Conservation (phyloP, 2,888 invertebrate species). For the Colletes collaris region DNA sequence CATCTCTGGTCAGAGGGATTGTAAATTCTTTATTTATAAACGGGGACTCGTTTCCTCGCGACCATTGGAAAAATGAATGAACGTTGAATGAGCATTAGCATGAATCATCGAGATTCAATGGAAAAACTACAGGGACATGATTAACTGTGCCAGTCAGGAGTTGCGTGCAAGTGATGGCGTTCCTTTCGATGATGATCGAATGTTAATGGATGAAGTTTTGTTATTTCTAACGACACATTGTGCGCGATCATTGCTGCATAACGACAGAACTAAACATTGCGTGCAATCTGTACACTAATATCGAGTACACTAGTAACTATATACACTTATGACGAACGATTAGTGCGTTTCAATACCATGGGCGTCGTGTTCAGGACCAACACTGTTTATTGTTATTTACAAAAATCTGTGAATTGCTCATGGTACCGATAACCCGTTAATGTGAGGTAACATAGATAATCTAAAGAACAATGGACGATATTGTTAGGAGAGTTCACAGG, state of each 20-base stretch:
- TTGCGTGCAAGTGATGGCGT: conserved; percentile 42
- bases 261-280: conserved; percentile 45
- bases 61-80: conserved; percentile 38
- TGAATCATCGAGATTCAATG: conserved; percentile 36
- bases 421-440: not conserved
- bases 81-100: conserved; percentile 6
- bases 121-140: conserved; percentile 23
- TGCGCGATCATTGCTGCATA: conserved; percentile 10
- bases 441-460: not conserved
- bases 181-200: conserved; percentile 16
- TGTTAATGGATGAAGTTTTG: conserved; percentile 46
- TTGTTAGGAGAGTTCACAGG: not conserved
- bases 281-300: conserved; percentile 39
- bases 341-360: not conserved
- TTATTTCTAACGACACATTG: conserved; percentile 21
- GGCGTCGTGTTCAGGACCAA: not conserved
- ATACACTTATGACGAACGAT: conserved; percentile 3
- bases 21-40: no score
- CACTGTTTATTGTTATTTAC: not conserved
- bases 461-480: not conserved
- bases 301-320: conserved; percentile 12
- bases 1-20: no score
- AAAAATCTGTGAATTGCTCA: not conserved
- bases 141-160: conserved; percentile 22
- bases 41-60: not conserved